Base-by-base conservation (phyloP, 2,888 invertebrate genomes). In the Cartodere bifasciata region DNA sequence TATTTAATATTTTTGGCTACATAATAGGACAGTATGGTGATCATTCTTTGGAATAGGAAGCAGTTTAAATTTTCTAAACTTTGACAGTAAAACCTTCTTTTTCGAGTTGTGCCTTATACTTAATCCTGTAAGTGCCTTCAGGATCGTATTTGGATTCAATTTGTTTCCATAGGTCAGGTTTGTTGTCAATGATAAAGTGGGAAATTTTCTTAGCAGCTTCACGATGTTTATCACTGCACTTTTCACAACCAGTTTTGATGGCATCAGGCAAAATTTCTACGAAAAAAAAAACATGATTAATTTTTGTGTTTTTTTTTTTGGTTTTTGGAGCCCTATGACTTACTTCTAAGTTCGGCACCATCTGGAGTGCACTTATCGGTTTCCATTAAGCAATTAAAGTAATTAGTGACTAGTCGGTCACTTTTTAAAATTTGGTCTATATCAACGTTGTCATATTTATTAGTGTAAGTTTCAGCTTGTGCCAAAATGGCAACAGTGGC, bases 201-300 rank as follows among this genome's bases (percentile, higher is more conserved):
- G 79, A 67, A 7, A 77, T 69, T 37, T 63, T 71, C 42, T 72
- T 68, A 16, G 72, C 65, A 16, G 69, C 72, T 4, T 56, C 48
- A 46, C 63, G 68, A 49, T 79, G 79, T 20, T 62, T 61, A 14
- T 73, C 68, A 10, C 67, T 73, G 48, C 80, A 80, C 46, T 74
- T 73, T 34, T 46, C 42, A 52, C 80, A 80, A 28, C 70, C 71
- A 2, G 65, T 70, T 38, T 66, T 56, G 28, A 79, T 51, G 1
- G 80, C 80, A 36, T 81, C 81, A 1, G 80, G 79, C 1, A 81
- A 62, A 1, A 66, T 60, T 7, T 61, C 74, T 74, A 55, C 4
- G 61, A 63, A 33, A 30, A 13, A 32, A 37, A 27, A 32, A 26
- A 17, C n/a, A 29, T 4, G 20, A 15, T 30, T 5, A 25, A 3